Evolutionary conservation across 2,113 vertebrate species (phyloP).

Genomic region (Gymnarchus niloticus): DNA sequence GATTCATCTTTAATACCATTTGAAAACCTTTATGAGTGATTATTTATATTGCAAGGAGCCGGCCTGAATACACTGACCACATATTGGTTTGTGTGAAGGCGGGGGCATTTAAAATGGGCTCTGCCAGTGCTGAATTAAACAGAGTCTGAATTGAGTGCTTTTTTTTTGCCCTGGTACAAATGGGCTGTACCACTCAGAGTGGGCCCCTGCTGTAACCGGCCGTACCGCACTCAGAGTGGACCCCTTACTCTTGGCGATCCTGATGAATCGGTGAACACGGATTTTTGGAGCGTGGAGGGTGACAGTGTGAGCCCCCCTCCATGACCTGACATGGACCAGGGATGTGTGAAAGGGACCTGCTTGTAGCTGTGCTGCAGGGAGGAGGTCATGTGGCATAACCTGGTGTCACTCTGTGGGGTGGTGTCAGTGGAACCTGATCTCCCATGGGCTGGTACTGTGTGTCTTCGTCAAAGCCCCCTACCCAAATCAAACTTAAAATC

Average conservation of each 20-base stretch:
- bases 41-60: constrained; percentile 30
- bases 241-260: neutral
- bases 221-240: neutral
- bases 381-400: neutral
- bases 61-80: constrained; percentile 21
- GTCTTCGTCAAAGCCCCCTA: neutral
- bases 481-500: no score
- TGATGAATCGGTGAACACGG: neutral
- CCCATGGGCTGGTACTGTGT: neutral
- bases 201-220: neutral
- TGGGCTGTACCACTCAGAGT: neutral
- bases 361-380: constrained; percentile 48
- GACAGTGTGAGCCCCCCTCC: neutral
- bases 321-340: neutral
- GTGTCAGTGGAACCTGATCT: neutral
- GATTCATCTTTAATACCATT: constrained; percentile 38
- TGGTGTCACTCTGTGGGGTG: no score
- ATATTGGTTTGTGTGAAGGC: constrained; percentile 23
- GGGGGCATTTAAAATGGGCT: constrained; percentile 23
- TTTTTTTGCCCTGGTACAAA: neutral
- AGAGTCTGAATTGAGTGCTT: constrained; percentile 11
- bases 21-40: constrained; percentile 26
- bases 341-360: constrained; percentile 38
- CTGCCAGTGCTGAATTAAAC: constrained; percentile 30
- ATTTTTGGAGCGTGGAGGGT: no score